These are phyloP conservation scores for Heliornis fulica DNA, from an alignment of 2,113 vertebrate genomes.

Conservation along the genomic window DNA sequence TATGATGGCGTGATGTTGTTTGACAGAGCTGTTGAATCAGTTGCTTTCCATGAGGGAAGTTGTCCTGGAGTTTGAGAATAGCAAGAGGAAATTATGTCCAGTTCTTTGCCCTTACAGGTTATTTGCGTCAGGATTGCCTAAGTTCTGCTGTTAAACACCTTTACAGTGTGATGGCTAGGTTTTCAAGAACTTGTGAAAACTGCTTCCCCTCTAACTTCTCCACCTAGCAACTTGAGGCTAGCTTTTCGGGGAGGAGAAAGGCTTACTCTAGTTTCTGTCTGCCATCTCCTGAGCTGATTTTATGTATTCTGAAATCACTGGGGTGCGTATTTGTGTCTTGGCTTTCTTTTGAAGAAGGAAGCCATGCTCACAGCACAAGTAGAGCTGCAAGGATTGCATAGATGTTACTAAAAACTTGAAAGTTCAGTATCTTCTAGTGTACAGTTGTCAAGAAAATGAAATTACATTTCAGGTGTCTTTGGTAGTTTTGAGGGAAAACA, in stretches of 20 bases:
- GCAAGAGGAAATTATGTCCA: neutral
- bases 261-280: no score
- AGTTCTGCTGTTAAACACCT: neutral
- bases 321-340: neutral
- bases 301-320: neutral
- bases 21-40: neutral
- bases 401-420: neutral
- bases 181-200: neutral
- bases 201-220: neutral
- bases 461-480: neutral
- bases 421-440: neutral
- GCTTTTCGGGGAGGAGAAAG: neutral
- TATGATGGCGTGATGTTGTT: neutral
- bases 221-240: neutral
- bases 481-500: neutral
- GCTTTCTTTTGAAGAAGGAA: neutral
- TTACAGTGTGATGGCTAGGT: neutral
- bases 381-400: neutral
- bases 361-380: neutral
- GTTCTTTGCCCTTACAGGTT: neutral
- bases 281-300: neutral
- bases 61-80: neutral
- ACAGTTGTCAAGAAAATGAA: neutral
- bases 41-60: neutral
- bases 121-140: neutral